Evolutionary conservation across 2,888 invertebrate genomes (phyloP).

Genomic region (Metallyticus violacea): DNA sequence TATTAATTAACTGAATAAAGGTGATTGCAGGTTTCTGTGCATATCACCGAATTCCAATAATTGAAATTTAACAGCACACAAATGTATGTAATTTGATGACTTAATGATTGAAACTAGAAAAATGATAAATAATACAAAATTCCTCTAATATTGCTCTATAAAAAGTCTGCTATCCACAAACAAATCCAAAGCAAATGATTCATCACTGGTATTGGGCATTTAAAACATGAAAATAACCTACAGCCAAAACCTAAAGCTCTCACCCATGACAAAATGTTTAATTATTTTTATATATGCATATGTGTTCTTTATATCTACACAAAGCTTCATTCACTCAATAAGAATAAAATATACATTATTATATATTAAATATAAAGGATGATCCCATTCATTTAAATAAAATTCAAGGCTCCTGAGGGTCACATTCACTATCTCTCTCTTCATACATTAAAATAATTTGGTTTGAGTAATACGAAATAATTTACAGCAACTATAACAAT

Average conservation of each 20-base stretch:
- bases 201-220: background rate
- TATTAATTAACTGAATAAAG: too few species aligned
- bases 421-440: slow-evolving; percentile 1
- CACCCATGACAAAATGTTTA: slow-evolving; percentile 12
- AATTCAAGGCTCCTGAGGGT: slow-evolving; percentile 10
- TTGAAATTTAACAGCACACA: background rate
- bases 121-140: background rate
- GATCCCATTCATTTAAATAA: slow-evolving; percentile 6
- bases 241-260: slow-evolving; percentile 23
- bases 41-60: background rate
- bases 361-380: slow-evolving; percentile 16
- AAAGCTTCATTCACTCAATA: slow-evolving; percentile 4
- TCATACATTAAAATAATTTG: slow-evolving; percentile 20
- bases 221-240: slow-evolving; percentile 28
- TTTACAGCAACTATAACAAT: background rate
- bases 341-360: slow-evolving; percentile 11
- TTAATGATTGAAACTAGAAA: background rate
- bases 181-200: background rate
- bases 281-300: background rate
- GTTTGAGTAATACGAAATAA: slow-evolving; percentile 24
- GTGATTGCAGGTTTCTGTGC: background rate
- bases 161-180: background rate
- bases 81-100: background rate
- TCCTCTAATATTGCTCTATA: too few species aligned
- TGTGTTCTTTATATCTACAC: slow-evolving; percentile 5